These are phyloP conservation scores for Lamellibrachia luymesi DNA, from an alignment of 1,140 invertebrate genomes.

Conservation along the genomic window DNA sequence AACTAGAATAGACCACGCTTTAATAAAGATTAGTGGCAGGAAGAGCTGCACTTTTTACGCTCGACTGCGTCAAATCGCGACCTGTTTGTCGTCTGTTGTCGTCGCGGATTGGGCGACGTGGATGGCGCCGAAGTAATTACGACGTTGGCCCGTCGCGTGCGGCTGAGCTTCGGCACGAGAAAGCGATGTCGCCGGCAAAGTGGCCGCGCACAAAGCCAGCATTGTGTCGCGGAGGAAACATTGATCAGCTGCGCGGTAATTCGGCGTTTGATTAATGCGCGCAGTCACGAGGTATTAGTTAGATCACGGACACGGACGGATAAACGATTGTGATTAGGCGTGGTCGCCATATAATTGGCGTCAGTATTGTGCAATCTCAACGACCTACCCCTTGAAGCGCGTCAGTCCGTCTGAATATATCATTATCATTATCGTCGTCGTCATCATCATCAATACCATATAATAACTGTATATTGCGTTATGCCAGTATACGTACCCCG, in stretches of 20 bases:
- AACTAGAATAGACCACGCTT: background rate
- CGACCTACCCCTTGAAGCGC: background rate
- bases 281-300: conserved; percentile 4
- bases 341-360: background rate
- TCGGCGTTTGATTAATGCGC: background rate
- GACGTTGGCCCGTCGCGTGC: background rate
- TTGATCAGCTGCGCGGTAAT: background rate
- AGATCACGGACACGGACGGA: background rate
- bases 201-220: background rate
- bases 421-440: background rate
- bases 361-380: background rate
- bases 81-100: background rate
- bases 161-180: background rate
- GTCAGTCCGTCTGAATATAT: background rate
- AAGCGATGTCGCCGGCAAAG: background rate
- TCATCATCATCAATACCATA: background rate
- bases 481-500: background rate
- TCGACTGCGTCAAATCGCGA: background rate
- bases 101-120: background rate
- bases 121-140: background rate
- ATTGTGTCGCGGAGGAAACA: conserved; percentile 3
- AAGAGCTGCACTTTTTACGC: background rate
- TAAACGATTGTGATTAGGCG: conserved; percentile 1
- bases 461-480: background rate
- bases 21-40: background rate